phyloP scores from a whole-genome alignment of 92 coral and sea anemone genomes.

The Epizoanthus fatuus region DNA sequence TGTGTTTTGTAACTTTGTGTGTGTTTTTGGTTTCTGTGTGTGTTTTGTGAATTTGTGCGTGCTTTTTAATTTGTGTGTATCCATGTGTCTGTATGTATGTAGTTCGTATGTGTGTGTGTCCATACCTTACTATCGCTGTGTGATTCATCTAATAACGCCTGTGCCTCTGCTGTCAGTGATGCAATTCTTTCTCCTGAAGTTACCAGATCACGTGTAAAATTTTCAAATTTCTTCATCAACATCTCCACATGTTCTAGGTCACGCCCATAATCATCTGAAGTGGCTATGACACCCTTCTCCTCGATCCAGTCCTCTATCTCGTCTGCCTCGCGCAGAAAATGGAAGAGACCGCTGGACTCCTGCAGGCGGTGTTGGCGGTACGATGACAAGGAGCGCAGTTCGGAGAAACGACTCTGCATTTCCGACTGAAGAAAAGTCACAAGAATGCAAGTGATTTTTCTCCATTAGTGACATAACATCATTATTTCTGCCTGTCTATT shows the following conservation, averaged over 20 bases:
- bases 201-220: slow-evolving; percentile 96
- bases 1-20: too few relatives aligned
- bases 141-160: slow-evolving; percentile 77
- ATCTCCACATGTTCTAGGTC: slow-evolving; percentile 98
- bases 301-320: slow-evolving; percentile 97
- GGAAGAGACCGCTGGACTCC: slow-evolving; percentile 83
- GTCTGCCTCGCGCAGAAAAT: slow-evolving; percentile 91
- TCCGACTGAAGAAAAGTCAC: slow-evolving; percentile 43
- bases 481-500: too few relatives aligned
- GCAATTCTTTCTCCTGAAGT: slow-evolving; percentile 94
- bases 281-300: slow-evolving; percentile 85
- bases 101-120: not conserved
- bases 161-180: slow-evolving; percentile 85
- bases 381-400: slow-evolving; percentile 73
- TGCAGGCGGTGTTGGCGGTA: slow-evolving; percentile 81
- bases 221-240: slow-evolving; percentile 93
- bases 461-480: too few relatives aligned
- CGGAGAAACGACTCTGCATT: slow-evolving; percentile 73
- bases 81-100: not conserved
- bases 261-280: slow-evolving; percentile 95
- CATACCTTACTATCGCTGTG: slow-evolving; percentile 88
- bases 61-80: too few relatives aligned
- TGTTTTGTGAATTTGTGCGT: too few relatives aligned
- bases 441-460: too few relatives aligned
- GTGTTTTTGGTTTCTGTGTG: too few relatives aligned